Base-by-base conservation (phyloP, 2,113 vertebrate species). In the Ornithorhynchus anatinus region DNA sequence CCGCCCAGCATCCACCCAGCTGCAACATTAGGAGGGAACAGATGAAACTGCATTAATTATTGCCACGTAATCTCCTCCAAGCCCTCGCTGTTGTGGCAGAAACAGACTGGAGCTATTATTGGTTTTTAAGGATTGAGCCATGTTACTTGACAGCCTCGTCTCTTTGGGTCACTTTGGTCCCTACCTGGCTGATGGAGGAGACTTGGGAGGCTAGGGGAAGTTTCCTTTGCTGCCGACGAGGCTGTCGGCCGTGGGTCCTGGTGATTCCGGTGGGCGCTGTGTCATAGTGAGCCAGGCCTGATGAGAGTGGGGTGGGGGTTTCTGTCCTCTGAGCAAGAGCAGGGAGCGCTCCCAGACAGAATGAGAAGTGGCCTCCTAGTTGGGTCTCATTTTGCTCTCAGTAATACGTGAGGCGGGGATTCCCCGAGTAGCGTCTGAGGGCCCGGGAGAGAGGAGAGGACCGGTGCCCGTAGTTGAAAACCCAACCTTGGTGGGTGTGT, bases 401-500 rank as follows among this genome's bases (percentile, higher is more conserved):
- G n/a, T n/a, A n/a, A n/a, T n/a, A n/a, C n/a, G n/a, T n/a, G n/a
- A n/a, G n/a, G n/a, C 16, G 45, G 23, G 13, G 68, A 43, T 37
- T 35, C 31, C 14, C 51, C 20, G 45, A 22, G 50, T 14, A 5
- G 33, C 20, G n/a, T 20, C 8, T 54, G 51, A 2, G 31, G 8
- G 16, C 3, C 23, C 14, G 4, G 31, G 11, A 15, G 15, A 40
- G 57, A 31, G 20, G 10, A 33, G n/a, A 23, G 4, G 0, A 2
- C 1, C 8, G 44, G 12, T 33, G 10, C 9, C 51, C 8, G 7
- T 48, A 45, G n/a, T 10, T 10, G n/a, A 25, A 22, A 23, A 23
- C 51, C 57, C 81, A 52, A 84, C 20, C 39, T 48, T 48, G 29
- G 29, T 48, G n/a, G 13, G n/a, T 20, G 20, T 1, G 48, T 12